Percentiles rank a stretch among this genome's conserved stretches.
Conservation (phyloP, 2,113 vertebrate genomes). For the Brachypodius melanocephalos region DNA sequence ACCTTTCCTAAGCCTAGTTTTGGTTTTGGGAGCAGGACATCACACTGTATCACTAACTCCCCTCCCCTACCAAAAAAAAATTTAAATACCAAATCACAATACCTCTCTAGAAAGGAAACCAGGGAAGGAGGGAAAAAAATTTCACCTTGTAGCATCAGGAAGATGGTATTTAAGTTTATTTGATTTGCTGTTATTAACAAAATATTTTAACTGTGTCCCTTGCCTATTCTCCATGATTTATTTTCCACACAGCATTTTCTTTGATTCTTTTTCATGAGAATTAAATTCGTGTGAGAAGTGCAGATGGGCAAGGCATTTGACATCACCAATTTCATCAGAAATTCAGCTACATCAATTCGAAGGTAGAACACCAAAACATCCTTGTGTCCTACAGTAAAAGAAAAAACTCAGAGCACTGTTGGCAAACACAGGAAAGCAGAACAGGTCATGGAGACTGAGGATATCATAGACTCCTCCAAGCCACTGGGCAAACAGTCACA, state of each 20-base stretch:
- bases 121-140: background rate
- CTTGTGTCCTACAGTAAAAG: background rate
- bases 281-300: fast-evolving
- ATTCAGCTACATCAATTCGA: background rate
- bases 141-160: background rate
- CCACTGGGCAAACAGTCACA: background rate
- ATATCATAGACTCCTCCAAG: background rate
- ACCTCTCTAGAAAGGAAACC: background rate
- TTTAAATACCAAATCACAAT: background rate
- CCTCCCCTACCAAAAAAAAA: background rate
- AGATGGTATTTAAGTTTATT: background rate
- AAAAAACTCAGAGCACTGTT: background rate
- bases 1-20: background rate
- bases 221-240: background rate
- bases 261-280: background rate
- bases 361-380: background rate
- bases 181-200: background rate
- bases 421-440: background rate
- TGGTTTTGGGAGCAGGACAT: background rate
- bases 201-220: background rate
- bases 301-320: background rate
- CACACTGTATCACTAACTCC: background rate
- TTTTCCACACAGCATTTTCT: background rate
- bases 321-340: too few species aligned
- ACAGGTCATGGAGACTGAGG: background rate